phyloP scores from a whole-genome alignment of 2,797 vertebrate genomes.

The Potorous gilbertii region DNA sequence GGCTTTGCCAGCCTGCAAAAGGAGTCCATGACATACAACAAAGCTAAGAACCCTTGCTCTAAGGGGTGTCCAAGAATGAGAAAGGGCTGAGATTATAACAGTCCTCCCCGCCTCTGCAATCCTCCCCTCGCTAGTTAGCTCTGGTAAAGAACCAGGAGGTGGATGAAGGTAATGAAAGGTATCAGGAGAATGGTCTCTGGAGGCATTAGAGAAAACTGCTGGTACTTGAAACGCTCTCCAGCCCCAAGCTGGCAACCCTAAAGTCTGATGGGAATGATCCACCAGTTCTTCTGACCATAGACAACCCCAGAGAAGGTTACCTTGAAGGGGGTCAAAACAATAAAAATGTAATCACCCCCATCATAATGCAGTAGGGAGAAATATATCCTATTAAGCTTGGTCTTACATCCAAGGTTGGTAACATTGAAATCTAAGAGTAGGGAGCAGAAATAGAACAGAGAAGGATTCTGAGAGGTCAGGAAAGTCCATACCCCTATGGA shows the following conservation, averaged over 20 bases:
- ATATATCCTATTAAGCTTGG: constrained; percentile 66
- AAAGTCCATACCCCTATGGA: not conserved
- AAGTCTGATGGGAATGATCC: not conserved
- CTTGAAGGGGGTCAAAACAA: constrained; percentile 69
- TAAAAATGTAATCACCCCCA: constrained; percentile 69
- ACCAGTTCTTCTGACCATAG: constrained; percentile 35
- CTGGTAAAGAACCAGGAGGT: constrained; percentile 53
- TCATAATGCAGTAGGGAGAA: constrained; percentile 59
- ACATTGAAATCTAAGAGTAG: not conserved
- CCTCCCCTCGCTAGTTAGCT: not conserved
- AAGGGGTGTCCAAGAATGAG: constrained; percentile 68
- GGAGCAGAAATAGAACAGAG: not conserved
- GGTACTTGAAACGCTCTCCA: constrained; percentile 61
- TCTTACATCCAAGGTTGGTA: constrained; percentile 15
- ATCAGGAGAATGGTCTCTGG: constrained; percentile 38
- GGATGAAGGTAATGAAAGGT: constrained; percentile 37
- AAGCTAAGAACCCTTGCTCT: constrained; percentile 9
- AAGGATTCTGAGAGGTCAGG: not conserved
- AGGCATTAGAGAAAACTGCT: constrained; percentile 40
- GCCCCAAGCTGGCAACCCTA: constrained; percentile 42
- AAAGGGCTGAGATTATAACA: constrained; percentile 49
- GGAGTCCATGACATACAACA: not conserved
- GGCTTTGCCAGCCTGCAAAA: not conserved
- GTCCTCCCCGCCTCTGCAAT: not conserved
- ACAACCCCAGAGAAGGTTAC: constrained; percentile 66